A percentile compares a stretch with the other conserved stretches of the same genome.
These are phyloP conservation scores for Rapana venosa DNA, from an alignment of 2,888 invertebrate species.

Conservation along the genomic window DNA sequence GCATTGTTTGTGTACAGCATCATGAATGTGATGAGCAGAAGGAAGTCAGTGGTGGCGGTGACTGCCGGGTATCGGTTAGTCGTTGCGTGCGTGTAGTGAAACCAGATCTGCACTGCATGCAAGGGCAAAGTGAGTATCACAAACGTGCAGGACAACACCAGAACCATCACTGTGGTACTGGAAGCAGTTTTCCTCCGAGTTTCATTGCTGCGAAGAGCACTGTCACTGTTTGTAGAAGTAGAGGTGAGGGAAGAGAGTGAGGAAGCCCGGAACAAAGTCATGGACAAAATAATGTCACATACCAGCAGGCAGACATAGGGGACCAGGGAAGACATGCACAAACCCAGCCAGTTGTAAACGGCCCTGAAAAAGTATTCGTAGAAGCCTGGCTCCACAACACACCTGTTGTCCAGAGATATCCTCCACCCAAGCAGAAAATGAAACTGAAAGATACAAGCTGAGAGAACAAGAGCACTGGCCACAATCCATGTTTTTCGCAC, in stretches of 20 bases:
- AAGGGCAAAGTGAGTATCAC: background rate
- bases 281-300: background rate
- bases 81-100: too few species aligned
- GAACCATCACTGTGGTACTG: background rate
- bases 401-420: background rate
- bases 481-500: background rate
- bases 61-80: background rate
- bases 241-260: background rate
- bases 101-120: background rate
- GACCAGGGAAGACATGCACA: background rate
- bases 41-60: background rate
- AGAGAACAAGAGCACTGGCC: background rate
- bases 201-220: background rate
- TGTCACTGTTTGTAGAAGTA: background rate
- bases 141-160: background rate
- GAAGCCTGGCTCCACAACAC: background rate
- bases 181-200: background rate
- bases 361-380: background rate
- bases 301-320: background rate
- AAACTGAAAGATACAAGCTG: background rate
- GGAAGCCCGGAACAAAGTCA: background rate
- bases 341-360: background rate
- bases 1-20: slow-evolving; percentile 9
- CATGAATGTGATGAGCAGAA: background rate
- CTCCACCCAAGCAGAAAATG: background rate